A percentile compares a stretch with the other conserved stretches of the same genome.
phyloP scores from a whole-genome alignment of 2,797 vertebrate species.

The Acipenser transmontanus region DNA sequence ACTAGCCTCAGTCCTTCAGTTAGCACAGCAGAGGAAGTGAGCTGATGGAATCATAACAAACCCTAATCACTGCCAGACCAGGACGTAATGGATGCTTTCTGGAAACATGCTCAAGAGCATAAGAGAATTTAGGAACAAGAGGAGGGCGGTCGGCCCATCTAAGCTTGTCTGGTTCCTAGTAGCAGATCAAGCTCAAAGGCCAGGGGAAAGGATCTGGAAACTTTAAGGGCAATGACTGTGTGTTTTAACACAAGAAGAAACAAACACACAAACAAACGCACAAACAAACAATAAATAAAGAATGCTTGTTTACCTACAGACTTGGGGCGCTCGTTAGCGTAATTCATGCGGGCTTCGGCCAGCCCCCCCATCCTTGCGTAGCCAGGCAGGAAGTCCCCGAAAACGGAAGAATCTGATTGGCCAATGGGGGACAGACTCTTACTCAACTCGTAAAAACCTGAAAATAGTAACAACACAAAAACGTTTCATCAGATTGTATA shows the following conservation, averaged over 20 bases:
- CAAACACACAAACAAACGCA: too few species aligned
- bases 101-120: too few species aligned
- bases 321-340: constrained; percentile 56
- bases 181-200: not conserved
- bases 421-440: constrained; percentile 37
- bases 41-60: not conserved
- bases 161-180: not conserved
- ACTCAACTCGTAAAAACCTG: constrained; percentile 53
- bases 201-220: not conserved
- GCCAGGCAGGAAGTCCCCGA: constrained; percentile 44
- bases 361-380: constrained; percentile 42
- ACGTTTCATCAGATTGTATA: too few species aligned
- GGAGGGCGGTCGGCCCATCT: not conserved
- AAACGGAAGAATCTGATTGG: constrained; percentile 43
- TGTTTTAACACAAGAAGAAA: not conserved
- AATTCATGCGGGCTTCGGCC: constrained; percentile 43
- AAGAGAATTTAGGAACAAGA: not conserved
- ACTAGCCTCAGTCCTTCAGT: not conserved
- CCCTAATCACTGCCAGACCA: not conserved
- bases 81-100: not conserved
- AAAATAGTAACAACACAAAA: too few species aligned
- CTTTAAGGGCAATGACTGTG: not conserved
- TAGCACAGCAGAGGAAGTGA: too few species aligned
- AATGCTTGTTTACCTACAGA: constrained; percentile 48
- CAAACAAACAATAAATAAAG: too few species aligned